Conservation (phyloP, 2,797 vertebrate genomes). For the Denticeps clupeoides region DNA sequence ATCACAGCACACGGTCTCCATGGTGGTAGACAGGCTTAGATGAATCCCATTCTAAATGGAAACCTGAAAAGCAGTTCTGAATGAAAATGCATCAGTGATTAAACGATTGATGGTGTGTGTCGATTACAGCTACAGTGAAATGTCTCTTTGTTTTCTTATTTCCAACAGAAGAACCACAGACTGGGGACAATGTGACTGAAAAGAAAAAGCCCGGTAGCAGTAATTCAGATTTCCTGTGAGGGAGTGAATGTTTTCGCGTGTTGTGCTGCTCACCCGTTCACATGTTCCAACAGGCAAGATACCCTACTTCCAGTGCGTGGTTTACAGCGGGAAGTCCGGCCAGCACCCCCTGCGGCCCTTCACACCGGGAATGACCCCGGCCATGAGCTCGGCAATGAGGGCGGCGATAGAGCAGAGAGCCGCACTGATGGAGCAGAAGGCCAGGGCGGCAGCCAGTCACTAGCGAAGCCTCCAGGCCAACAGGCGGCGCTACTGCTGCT, state of each 20-base stretch:
- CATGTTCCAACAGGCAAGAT: slow-evolving; percentile 71
- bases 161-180: slow-evolving; percentile 36
- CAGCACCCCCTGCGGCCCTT: slow-evolving; percentile 67
- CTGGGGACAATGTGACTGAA: slow-evolving; percentile 40
- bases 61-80: no score
- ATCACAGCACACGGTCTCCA: no score
- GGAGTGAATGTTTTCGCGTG: no score
- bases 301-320: slow-evolving; percentile 85
- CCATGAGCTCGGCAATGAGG: slow-evolving; percentile 50
- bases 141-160: background rate
- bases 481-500: slow-evolving; percentile 17
- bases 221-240: no score
- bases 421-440: slow-evolving; percentile 59
- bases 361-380: slow-evolving; percentile 50
- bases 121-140: no score
- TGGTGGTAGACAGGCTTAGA: no score
- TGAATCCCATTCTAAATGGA: no score
- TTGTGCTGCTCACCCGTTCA: no score
- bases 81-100: no score
- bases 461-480: slow-evolving; percentile 44
- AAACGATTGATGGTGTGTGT: no score
- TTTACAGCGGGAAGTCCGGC: slow-evolving; percentile 75
- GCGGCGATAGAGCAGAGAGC: slow-evolving; percentile 45
- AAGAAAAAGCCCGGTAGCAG: slow-evolving; percentile 62
- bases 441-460: slow-evolving; percentile 57